Evolutionary conservation across 2,113 vertebrate species (phyloP), one percentile per base, ranked within the genome.

Genomic region (Geococcyx californianus): DNA sequence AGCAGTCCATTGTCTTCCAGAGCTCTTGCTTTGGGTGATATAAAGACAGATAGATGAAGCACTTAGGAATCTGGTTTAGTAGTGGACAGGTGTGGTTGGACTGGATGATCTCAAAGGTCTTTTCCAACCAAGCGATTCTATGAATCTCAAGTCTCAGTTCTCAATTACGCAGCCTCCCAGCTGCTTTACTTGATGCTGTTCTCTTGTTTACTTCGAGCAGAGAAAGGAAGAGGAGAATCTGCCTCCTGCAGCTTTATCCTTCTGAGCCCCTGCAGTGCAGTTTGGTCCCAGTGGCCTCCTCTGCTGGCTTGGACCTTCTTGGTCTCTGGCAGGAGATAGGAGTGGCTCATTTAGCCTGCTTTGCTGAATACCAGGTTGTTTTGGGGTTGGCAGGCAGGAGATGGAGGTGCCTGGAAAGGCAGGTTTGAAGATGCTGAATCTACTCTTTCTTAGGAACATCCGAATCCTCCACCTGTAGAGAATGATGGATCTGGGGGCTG

Each of bases 391-490:
- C 59, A 11, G 0, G 0, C 12, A 18, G 25, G 62, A 2, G 7
- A 25, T 72, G 4, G 3, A 49, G 60, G 20, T 0, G 4, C 38
- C 54, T 66, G 72, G 59, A 58, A 36, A 17, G 10, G 15, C 38
- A 29, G 11, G 26, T 36, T 38, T 55, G 80, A 14, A 64, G 29
- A 18, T 62, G 63, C 10, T 42, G 6, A 34, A 34, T 11, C 40
- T 70, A 10, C 28, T 26, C 4, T n/a, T 52, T 31, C 38, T 58
- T 21, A 10, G 33, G 42, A 47, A 4, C 18, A 8, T 40, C 19
- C 0, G 0, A 24, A 33, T 44, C n/a, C 44, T 42, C 23, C 0
- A 0, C 24, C 44, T 45, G 18, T 12, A 60, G 51, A 58, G 42
- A 28, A 16, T 8, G 44, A 2, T 6, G 73, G 26, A 11, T 38